phyloP scores from a whole-genome alignment of 1,140 invertebrate genomes.

The Cyclargus thomasi region DNA sequence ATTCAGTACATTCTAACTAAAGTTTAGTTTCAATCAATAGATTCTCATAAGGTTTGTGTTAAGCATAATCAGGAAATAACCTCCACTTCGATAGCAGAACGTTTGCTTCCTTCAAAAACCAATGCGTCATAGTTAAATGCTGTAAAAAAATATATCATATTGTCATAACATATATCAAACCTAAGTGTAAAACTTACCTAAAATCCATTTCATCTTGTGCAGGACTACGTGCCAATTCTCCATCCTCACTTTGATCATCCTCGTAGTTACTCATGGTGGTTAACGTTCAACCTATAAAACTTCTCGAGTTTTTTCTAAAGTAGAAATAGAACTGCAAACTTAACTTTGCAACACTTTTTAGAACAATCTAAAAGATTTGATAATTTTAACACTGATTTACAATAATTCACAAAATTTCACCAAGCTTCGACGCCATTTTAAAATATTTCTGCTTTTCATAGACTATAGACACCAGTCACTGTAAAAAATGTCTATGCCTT shows the following conservation, averaged over 20 bases:
- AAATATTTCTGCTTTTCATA: background rate
- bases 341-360: background rate
- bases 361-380: background rate
- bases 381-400: conserved; percentile 5
- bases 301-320: conserved; percentile 6
- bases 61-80: conserved; percentile 4
- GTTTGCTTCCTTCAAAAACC: background rate
- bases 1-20: too few relatives aligned
- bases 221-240: conserved; percentile 82
- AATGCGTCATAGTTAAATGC: background rate
- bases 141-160: too few relatives aligned
- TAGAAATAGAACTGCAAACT: conserved; percentile 11
- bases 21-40: background rate
- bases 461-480: too few relatives aligned
- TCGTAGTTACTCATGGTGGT: conserved; percentile 71
- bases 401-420: background rate
- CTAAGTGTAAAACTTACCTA: conserved; percentile 66
- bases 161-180: background rate
- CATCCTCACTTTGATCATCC: conserved; percentile 84
- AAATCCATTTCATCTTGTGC: conserved; percentile 79
- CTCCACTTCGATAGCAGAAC: background rate
- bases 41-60: background rate
- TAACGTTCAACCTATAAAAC: conserved; percentile 31
- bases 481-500: too few relatives aligned
- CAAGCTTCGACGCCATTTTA: conserved; percentile 35